Conservation (phyloP, 1,140 invertebrate genomes). For the Solen grandis region DNA sequence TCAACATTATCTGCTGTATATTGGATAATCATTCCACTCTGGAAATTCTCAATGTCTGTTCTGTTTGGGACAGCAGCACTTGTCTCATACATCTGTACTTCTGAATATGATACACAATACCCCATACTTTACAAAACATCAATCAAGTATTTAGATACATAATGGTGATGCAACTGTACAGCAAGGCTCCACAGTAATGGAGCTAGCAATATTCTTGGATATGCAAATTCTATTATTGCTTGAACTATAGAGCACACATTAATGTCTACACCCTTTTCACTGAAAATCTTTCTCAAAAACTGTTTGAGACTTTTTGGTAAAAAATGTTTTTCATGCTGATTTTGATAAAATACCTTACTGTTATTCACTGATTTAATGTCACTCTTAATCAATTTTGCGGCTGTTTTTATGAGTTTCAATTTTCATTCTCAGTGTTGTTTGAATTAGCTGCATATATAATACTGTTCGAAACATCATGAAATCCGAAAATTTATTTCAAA, state of each 20-base stretch:
- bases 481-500: too few species aligned
- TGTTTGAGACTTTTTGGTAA: too few species aligned
- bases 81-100: conserved; percentile 54
- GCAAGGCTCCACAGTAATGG: conserved; percentile 62
- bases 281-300: too few species aligned
- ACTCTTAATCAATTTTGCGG: conserved; percentile 48
- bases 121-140: conserved; percentile 56
- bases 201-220: conserved; percentile 54
- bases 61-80: conserved; percentile 13
- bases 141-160: conserved; percentile 61
- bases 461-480: too few species aligned
- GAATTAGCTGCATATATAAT: too few species aligned
- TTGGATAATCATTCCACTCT: conserved; percentile 10
- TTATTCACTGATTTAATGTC: conserved; percentile 35
- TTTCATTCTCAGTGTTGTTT: conserved; percentile 27
- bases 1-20: conserved; percentile 61
- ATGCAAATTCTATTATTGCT: conserved; percentile 46
- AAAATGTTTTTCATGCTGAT: too few species aligned
- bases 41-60: neutral
- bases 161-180: conserved; percentile 63
- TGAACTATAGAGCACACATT: conserved; percentile 43
- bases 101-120: conserved; percentile 62
- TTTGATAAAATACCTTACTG: conserved; percentile 16
- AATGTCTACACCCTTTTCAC: conserved; percentile 12
- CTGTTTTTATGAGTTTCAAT: conserved; percentile 43